phyloP scores from a whole-genome alignment of 2,888 invertebrate species.

The Argynnis bischoffii region DNA sequence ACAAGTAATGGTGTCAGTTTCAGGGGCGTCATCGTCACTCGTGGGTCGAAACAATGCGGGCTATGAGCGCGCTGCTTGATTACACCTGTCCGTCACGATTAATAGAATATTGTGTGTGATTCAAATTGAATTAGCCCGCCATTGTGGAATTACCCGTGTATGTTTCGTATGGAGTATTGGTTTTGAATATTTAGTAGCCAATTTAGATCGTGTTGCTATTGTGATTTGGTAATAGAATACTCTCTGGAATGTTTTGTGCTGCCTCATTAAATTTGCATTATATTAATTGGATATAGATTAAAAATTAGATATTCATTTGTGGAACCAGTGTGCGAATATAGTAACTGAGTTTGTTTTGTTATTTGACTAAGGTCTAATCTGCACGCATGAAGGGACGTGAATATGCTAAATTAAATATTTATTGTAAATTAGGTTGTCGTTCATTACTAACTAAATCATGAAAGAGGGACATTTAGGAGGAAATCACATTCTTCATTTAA shows the following conservation, averaged over 20 bases:
- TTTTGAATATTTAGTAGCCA: slow-evolving; percentile 78
- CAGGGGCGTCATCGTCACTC: slow-evolving; percentile 50
- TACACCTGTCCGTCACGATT: slow-evolving; percentile 80
- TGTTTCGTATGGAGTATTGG: slow-evolving; percentile 69
- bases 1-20: slow-evolving; percentile 42
- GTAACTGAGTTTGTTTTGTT: slow-evolving; percentile 17
- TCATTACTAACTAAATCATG: no score
- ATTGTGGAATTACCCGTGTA: slow-evolving; percentile 73
- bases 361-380: slow-evolving; percentile 16
- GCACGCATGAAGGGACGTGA: background rate
- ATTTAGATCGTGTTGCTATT: slow-evolving; percentile 66
- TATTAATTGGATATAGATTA: slow-evolving; percentile 35
- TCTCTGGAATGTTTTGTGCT: slow-evolving; percentile 38
- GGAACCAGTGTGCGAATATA: slow-evolving; percentile 24
- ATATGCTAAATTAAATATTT: background rate
- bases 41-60: slow-evolving; percentile 53
- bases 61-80: slow-evolving; percentile 63
- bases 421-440: no score
- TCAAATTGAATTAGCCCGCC: slow-evolving; percentile 77
- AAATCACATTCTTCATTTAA: no score
- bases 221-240: slow-evolving; percentile 50
- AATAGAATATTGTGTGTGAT: slow-evolving; percentile 80
- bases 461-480: no score
- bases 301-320: slow-evolving; percentile 43
- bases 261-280: slow-evolving; percentile 38